Base-by-base conservation (phyloP, 2,797 vertebrate species). In the Florisuga fusca region DNA sequence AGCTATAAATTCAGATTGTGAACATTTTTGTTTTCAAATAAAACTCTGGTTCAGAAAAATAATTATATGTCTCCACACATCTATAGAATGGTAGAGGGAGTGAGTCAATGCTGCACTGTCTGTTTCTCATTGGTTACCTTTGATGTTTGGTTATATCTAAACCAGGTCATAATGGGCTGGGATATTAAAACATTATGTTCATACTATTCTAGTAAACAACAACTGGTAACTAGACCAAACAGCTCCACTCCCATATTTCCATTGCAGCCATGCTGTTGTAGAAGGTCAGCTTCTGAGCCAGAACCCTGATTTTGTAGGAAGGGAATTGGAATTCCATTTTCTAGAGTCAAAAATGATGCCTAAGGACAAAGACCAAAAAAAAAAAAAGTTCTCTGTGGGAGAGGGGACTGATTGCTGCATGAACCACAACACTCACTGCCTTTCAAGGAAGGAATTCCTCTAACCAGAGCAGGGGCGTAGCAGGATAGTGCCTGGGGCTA, bases 21-120 rank as follows among this genome's bases (percentile, higher is more conserved):
- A 97, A 96, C 57, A 95, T 94, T 96, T 95, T 88, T 89, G 90
- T 96, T 97, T 95, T 91, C 82, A 92, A 79, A 91, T 91, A 96
- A 96, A 94, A 55, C 89, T 71, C 67, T 23, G 79, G 69, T 84
- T 96, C 59, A 84, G 92, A 75, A 92, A 97, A 96, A 89, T 95
- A 87, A 87, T 95, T 88, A 36, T 58, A 87, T 77, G 81, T 85
- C 62, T 84, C 86, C 79, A 87, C 72, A 95, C 80, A 64, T 69
- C 76, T 84, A 90, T 27, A 66, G 89, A 90, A 92, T 23, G 64
- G 27, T 74, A 64, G 50, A 94, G 62, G 31, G 63, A 92, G 79
- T 68, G 74, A 92, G 82, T 82, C 61, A 90, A 41, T 34, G 50
- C 85, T 43, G 29, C 14, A 48, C 63, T 94, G 89, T 93, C 95